These are phyloP conservation scores for Sinosuthora webbiana DNA, from an alignment of 2,113 vertebrate genomes.

Conservation along the genomic window DNA sequence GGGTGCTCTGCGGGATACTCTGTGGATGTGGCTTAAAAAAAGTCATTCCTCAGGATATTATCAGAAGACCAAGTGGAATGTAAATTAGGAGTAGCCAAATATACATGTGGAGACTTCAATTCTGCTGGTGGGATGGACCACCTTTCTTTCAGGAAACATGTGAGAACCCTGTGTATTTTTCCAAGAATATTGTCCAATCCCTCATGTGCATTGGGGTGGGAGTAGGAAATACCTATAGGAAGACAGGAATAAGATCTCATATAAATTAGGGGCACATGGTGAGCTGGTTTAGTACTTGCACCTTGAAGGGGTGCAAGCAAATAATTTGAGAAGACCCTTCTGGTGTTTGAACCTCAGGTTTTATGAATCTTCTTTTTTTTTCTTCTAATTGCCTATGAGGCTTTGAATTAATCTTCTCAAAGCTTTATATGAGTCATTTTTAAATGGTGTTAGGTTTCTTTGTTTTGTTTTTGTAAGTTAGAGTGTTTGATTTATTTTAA, in stretches of 20 bases:
- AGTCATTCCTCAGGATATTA: not conserved
- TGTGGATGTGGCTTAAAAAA: not conserved
- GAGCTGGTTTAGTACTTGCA: not conserved
- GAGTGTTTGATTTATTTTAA: constrained; percentile 49
- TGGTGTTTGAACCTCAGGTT: not conserved
- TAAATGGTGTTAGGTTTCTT: not conserved
- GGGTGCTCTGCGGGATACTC: not conserved
- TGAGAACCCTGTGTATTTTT: not conserved
- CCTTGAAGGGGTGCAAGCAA: not conserved
- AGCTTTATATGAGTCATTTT: not conserved
- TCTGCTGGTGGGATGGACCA: not conserved
- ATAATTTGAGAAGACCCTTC: not conserved
- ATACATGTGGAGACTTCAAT: not conserved
- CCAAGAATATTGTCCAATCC: not conserved
- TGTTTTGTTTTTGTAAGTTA: constrained; percentile 26
- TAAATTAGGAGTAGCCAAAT: not conserved
- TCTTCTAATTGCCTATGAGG: not conserved
- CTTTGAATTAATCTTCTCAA: not conserved
- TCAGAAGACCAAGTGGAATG: not conserved
- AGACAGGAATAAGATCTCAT: not conserved
- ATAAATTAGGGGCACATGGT: not conserved
- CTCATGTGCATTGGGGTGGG: accelerated
- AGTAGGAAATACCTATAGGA: not conserved
- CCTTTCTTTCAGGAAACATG: not conserved
- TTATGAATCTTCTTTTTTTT: not conserved